Conservation (phyloP, 2,888 invertebrate genomes). For the Cheilosia pagana region DNA sequence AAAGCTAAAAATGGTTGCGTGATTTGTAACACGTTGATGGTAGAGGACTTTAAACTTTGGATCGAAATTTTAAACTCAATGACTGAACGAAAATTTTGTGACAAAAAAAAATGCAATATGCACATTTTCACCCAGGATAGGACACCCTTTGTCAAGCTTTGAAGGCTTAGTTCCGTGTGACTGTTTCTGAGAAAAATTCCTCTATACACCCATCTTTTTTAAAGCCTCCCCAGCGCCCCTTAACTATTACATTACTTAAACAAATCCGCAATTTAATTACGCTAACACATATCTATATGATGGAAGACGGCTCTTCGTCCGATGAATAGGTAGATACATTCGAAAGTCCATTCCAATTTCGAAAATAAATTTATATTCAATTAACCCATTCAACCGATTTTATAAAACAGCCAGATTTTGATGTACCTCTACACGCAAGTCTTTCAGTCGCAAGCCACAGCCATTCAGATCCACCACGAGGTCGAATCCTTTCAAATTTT, state of each 20-base stretch:
- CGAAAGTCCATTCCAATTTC: slow-evolving; percentile 30
- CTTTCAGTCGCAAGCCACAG: slow-evolving; percentile 22
- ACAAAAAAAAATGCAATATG: too few relatives aligned
- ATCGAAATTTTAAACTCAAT: too few relatives aligned
- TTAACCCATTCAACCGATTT: slow-evolving; percentile 49
- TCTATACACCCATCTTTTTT: too few relatives aligned
- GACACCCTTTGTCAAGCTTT: too few relatives aligned
- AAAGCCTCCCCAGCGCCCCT: too few relatives aligned
- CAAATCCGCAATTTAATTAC: slow-evolving; percentile 35
- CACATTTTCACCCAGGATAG: too few relatives aligned
- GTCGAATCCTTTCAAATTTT: slow-evolving; percentile 59
- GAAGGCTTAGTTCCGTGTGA: too few relatives aligned
- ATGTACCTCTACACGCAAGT: slow-evolving; percentile 40
- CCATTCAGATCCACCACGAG: background rate
- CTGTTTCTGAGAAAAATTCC: too few relatives aligned
- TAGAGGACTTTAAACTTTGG: too few relatives aligned
- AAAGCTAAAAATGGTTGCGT: too few relatives aligned
- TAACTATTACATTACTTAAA: slow-evolving; percentile 26
- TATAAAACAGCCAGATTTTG: slow-evolving; percentile 36
- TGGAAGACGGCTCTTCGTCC: slow-evolving; percentile 13
- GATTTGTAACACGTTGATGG: too few relatives aligned
- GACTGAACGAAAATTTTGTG: too few relatives aligned
- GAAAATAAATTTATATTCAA: slow-evolving; percentile 63
- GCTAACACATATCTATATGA: slow-evolving; percentile 6
- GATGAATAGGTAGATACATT: slow-evolving; percentile 4